Evolutionary conservation across 2,888 invertebrate genomes (phyloP), one percentile per base, ranked within the genome.

Genomic region (Parascotia fuliginaria): DNA sequence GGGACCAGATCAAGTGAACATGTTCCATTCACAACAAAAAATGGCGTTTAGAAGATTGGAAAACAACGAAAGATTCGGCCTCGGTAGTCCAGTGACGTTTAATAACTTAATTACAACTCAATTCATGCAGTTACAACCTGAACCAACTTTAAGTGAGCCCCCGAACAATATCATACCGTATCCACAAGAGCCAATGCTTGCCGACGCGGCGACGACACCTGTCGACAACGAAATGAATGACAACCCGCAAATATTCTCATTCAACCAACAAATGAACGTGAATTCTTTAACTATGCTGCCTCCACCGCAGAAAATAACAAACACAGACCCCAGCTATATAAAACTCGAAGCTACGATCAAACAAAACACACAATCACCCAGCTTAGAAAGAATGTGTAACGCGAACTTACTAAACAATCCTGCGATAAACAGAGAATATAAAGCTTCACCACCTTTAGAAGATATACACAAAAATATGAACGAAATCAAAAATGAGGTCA

Each of bases 21-120:
- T 89, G 86, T 92, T 92, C 55, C 89, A 92, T 73, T 89, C 90
- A 1, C 92, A 91, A 56, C 91, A 92, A 54, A 89, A 91, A 69
- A 87, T 92, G 90, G 92, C 91, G 1, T 92, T 92, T 37, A 83
- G 85, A 50, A 77, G 85, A 47, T 61, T 92, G 13, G 91, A 90
- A 43, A 89, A 92, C 44, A 88, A 83, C 48, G 89, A 91, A 55
- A 75, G 92, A 41, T 91, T 83, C 41, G 87, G 90, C 0, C 66
- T 92, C 1, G 84, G 82, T 0, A 77, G 83, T 3, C 88, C 90
- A 0, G 89, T 92, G 27, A 90, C 91, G 0, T 92, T 91, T 47
- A 92, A 92, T 60, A 91, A 92, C 49, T 67, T 92, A 46, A 89
- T 90, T 45, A 87, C 88, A 2, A 91, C 90, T 1, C 90, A 91